Evolutionary conservation across 1,140 invertebrate species (phyloP), one percentile per base, ranked within the genome.

Genomic region (Mamestra configurata): DNA sequence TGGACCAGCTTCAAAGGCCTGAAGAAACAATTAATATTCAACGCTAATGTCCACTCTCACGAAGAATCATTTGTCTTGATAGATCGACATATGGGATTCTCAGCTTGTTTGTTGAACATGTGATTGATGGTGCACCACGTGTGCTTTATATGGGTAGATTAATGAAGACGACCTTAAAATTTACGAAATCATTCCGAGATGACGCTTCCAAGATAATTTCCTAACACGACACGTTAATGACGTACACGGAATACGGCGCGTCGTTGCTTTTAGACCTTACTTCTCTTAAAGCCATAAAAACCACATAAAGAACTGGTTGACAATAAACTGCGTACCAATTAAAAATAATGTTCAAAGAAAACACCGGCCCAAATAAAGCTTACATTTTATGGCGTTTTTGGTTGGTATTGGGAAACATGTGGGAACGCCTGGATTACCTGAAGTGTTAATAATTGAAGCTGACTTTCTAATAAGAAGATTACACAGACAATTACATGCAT

Each of bases 381-480:
- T 73, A 57, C 31, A 27, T 59, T 59, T 73, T 73, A 73, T 59
- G 49, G n/a, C 13, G 24, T 49, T 7, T 22, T 13, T 46, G 7
- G 40, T 43, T 46, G 0, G 37, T 11, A 51, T 46, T 70, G 0
- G 37, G 40, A 51, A 71, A 49, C 35, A 51, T 27, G 31, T 73
- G 51, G 35, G 20, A 43, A 43, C 20, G 5, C 31, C 18, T 24
- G 53, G 53, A 73, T 59, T 59, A 59, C 35, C 11, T 43, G 24
- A 59, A 40, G 31, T 57, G 37, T 59, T 24, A 40, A 40, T 73
- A 35, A 73, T 73, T 24, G 20, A 24, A 40, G 61, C 64, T 18
- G 40, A 84, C 88, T 87, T 88, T 88, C 88, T 88, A 85, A 86
- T 86, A 75, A 78, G 37, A 73, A 77, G 78, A 79, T 78, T 79